Percentiles rank a stretch among this genome's conserved stretches.
These are phyloP conservation scores for Alsophila aescularia DNA, from an alignment of 2,888 invertebrate species.

Conservation along the genomic window DNA sequence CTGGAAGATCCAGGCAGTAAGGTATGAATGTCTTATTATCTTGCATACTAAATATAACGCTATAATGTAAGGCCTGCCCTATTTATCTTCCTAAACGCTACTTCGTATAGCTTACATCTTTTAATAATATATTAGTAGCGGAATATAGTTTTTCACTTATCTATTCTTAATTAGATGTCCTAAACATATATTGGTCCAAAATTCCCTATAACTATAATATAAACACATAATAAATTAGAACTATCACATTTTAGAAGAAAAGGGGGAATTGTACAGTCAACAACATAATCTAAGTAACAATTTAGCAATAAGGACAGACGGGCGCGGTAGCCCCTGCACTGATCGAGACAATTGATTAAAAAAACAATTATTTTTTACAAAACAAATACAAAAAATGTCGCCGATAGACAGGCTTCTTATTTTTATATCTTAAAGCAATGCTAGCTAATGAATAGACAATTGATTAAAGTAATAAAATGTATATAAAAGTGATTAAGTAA, in stretches of 20 bases:
- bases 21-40: conserved; percentile 5
- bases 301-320: conserved; percentile 22
- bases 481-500: conserved; percentile 25
- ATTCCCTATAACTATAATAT: conserved; percentile 18
- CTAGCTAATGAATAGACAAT: conserved; percentile 23
- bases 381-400: conserved; percentile 12
- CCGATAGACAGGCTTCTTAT: conserved; percentile 33
- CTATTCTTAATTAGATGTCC: conserved; percentile 18
- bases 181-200: conserved; percentile 25
- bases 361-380: conserved; percentile 35
- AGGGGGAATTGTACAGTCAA: conserved; percentile 29
- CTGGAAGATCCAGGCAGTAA: conserved; percentile 5
- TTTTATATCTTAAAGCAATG: conserved; percentile 36
- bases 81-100: conserved; percentile 11
- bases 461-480: conserved; percentile 19
- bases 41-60: conserved; percentile 5
- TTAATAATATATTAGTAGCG: conserved; percentile 11
- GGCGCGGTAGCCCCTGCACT: conserved; percentile 1
- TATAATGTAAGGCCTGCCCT: conserved; percentile 14
- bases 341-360: conserved; percentile 21
- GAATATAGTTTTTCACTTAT: conserved; percentile 19
- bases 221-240: conserved; percentile 10
- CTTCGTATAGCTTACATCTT: conserved; percentile 11
- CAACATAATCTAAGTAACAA: conserved; percentile 1
- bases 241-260: conserved; percentile 4